phyloP scores from a whole-genome alignment of 2,797 vertebrate species.

The Leptodactylus fallax region DNA sequence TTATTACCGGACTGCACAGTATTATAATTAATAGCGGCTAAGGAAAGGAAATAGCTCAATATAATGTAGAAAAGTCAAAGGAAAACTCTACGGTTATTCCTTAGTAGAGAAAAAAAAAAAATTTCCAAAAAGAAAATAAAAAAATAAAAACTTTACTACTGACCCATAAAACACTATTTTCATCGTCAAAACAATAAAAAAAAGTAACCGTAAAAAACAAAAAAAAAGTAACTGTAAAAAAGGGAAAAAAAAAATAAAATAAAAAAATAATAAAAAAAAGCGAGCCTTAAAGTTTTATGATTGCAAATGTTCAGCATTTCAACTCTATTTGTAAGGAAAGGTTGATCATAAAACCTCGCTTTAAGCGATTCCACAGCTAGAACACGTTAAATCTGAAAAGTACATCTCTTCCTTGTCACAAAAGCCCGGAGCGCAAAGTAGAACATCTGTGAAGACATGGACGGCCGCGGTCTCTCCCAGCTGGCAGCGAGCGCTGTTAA shows the following conservation, averaged over 20 bases:
- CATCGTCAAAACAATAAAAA: slow-evolving; percentile 37
- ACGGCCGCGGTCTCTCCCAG: slow-evolving; percentile 18
- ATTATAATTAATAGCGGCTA: not conserved
- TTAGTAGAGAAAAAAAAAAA: not conserved
- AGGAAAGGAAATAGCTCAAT: not conserved
- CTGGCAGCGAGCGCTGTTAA: slow-evolving; percentile 28
- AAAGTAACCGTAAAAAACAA: slow-evolving; percentile 17
- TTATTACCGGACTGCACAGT: not conserved
- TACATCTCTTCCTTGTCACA: slow-evolving; percentile 25
- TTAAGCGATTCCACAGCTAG: slow-evolving; percentile 9
- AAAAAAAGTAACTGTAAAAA: slow-evolving; percentile 24
- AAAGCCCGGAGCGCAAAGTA: not conserved
- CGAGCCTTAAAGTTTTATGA: slow-evolving; percentile 25
- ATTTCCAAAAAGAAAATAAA: not conserved
- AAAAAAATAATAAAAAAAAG: slow-evolving; percentile 30
- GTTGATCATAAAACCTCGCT: slow-evolving; percentile 22
- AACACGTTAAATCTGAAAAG: slow-evolving; percentile 19
- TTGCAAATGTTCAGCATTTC: slow-evolving; percentile 33
- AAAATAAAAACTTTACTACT: slow-evolving; percentile 31
- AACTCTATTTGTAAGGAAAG: slow-evolving; percentile 40
- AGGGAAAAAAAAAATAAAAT: not conserved
- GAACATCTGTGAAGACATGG: slow-evolving; percentile 22
- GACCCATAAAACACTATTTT: slow-evolving; percentile 39
- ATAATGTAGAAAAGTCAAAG: not conserved
- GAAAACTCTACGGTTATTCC: not conserved